Conservation (phyloP, 2,888 invertebrate species). For the Kuschelorhynchus macadamiae region DNA sequence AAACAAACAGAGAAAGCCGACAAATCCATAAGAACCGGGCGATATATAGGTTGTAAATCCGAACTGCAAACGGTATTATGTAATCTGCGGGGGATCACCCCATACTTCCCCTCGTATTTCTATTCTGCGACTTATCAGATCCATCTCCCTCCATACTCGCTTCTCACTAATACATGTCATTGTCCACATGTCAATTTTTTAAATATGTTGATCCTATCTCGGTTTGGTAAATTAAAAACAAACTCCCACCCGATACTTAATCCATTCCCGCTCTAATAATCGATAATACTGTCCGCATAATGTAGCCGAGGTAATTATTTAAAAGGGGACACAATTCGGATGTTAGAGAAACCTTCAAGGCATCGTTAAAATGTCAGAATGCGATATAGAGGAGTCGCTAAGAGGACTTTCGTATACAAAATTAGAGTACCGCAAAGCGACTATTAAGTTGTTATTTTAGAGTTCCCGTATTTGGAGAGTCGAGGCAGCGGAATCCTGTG, state of each 20-base stretch:
- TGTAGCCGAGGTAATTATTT: background rate
- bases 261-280: conserved; percentile 17
- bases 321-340: no score
- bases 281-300: conserved; percentile 17
- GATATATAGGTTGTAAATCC: conserved; percentile 66
- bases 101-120: conserved; percentile 43
- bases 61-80: conserved; percentile 66
- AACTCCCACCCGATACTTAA: conserved; percentile 38
- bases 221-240: conserved; percentile 49
- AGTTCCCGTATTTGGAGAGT: no score
- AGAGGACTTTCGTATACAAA: no score
- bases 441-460: no score
- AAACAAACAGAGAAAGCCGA: conserved; percentile 65
- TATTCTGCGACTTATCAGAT: conserved; percentile 40
- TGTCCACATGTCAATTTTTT: conserved; percentile 54
- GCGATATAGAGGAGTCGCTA: no score
- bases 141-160: conserved; percentile 32
- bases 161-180: conserved; percentile 57
- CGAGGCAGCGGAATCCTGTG: no score
- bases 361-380: no score
- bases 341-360: no score
- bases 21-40: conserved; percentile 65
- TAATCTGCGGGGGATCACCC: conserved; percentile 64
- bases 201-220: conserved; percentile 46
- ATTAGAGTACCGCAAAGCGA: no score